These are phyloP conservation scores for Thalassoma bifasciatum DNA, from an alignment of 2,113 vertebrate genomes.

Conservation along the genomic window DNA sequence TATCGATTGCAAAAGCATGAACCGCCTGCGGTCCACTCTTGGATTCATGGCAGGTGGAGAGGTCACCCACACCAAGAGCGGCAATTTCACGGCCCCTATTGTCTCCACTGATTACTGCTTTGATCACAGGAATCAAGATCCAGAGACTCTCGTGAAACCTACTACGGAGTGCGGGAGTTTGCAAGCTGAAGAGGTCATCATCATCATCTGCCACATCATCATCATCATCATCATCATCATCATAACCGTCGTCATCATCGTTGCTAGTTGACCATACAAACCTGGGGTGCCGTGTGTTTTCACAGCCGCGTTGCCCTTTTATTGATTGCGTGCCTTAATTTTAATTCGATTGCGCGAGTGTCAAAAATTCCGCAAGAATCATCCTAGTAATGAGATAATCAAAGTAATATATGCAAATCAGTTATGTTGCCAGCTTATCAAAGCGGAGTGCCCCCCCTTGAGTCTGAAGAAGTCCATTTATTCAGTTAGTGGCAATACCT, in stretches of 20 bases:
- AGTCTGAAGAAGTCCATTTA: constrained; percentile 99
- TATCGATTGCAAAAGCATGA: constrained; percentile 74
- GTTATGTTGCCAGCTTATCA: constrained; percentile 98
- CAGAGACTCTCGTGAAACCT: constrained; percentile 57
- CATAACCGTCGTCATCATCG: constrained; percentile 45
- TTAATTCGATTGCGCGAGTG: constrained; percentile 86
- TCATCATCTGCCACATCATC: constrained; percentile 43
- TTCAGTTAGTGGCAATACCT: constrained; percentile 99
- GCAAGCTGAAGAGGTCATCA: constrained; percentile 71
- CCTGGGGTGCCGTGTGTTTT: constrained; percentile 65
- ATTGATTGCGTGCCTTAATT: constrained; percentile 84
- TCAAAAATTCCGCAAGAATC: constrained; percentile 95
- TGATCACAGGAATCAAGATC: constrained; percentile 76
- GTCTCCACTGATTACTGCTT: constrained; percentile 80
- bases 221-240: constrained; percentile 37
- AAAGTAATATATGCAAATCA: constrained; percentile 99
- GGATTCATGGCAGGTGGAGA: constrained; percentile 75
- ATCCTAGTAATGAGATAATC: constrained; percentile 99
- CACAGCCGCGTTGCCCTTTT: constrained; percentile 81
- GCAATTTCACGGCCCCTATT: constrained; percentile 75
- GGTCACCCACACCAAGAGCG: constrained; percentile 74
- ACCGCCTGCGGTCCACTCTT: constrained; percentile 72
- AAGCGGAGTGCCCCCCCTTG: constrained; percentile 96
- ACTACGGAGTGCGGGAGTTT: constrained; percentile 56
- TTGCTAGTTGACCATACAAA: constrained; percentile 70